A percentile compares a stretch with the other conserved stretches of the same genome.
Evolutionary conservation across 2,888 invertebrate species (phyloP).

Genomic region (Pandemis heparana): DNA sequence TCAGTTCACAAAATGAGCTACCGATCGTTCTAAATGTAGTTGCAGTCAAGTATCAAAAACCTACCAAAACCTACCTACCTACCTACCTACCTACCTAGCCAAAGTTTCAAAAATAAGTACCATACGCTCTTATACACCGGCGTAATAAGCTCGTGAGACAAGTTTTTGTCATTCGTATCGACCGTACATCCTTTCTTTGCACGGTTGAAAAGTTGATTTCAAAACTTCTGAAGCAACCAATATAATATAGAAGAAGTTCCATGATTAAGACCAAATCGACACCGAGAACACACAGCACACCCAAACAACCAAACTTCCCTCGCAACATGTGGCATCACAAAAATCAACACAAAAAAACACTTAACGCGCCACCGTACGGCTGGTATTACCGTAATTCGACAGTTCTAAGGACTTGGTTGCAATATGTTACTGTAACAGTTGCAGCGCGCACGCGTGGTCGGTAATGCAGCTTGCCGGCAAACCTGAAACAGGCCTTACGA

Average conservation of each 20-base stretch:
- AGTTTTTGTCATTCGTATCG: too few species aligned
- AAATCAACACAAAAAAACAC: constrained; percentile 35
- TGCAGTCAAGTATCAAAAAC: too few species aligned
- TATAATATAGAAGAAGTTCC: not conserved
- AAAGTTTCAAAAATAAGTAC: too few species aligned
- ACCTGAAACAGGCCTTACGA: constrained; percentile 63
- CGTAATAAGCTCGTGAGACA: too few species aligned
- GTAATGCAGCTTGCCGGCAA: constrained; percentile 74
- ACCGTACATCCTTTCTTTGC: too few species aligned
- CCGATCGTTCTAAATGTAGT: too few species aligned
- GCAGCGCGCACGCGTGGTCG: constrained; percentile 73
- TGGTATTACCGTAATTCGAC: constrained; percentile 30
- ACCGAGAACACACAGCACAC: constrained; percentile 17
- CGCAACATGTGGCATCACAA: constrained; percentile 21
- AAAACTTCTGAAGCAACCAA: not conserved
- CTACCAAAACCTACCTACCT: too few species aligned
- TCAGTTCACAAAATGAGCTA: too few species aligned
- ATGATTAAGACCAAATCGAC: not conserved
- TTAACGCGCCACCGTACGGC: constrained; percentile 28
- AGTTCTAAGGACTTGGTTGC: constrained; percentile 47
- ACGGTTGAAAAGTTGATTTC: not conserved
- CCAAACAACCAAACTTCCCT: constrained; percentile 33
- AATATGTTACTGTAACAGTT: constrained; percentile 66
- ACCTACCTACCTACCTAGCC: too few species aligned
- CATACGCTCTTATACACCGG: too few species aligned